Evolutionary conservation across 2,888 invertebrate genomes (phyloP).

Genomic region (Scelioninae gen. 1): DNA sequence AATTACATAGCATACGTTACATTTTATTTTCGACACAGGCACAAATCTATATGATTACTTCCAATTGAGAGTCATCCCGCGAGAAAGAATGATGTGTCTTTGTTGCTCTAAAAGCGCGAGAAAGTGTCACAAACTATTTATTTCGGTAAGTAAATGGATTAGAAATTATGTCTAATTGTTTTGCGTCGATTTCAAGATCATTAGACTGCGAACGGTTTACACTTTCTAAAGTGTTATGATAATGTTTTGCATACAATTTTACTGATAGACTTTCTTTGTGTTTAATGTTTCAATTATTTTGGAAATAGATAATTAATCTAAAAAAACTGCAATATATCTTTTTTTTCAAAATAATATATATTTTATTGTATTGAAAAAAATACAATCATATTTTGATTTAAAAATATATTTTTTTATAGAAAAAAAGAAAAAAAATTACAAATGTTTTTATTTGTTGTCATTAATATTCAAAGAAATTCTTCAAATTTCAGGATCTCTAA

Average conservation of each 20-base stretch:
- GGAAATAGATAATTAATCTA: no score
- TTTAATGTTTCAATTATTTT: no score
- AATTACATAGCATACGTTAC: slow-evolving; percentile 22
- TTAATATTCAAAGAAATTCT: no score
- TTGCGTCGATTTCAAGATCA: slow-evolving; percentile 48
- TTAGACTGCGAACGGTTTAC: slow-evolving; percentile 46
- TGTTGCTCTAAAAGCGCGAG: slow-evolving; percentile 22
- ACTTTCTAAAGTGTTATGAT: slow-evolving; percentile 38
- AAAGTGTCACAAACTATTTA: slow-evolving; percentile 55
- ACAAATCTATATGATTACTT: slow-evolving; percentile 1
- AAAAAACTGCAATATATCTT: no score
- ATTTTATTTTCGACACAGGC: slow-evolving; percentile 35
- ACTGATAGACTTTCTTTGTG: no score
- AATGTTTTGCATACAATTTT: not conserved
- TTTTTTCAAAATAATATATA: no score
- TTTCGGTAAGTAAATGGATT: slow-evolving; percentile 43
- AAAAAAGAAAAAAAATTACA: no score
- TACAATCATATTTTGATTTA: no score
- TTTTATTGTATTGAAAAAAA: no score
- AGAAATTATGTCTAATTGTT: slow-evolving; percentile 53
- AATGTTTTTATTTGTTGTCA: no score
- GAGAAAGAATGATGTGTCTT: slow-evolving; percentile 43
- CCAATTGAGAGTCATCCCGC: slow-evolving; percentile 1
- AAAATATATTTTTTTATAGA: no score
- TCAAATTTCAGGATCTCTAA: no score